Evolutionary conservation across 1,140 invertebrate genomes (phyloP), one percentile per base, ranked within the genome.

Genomic region (Gryon sp.): DNA sequence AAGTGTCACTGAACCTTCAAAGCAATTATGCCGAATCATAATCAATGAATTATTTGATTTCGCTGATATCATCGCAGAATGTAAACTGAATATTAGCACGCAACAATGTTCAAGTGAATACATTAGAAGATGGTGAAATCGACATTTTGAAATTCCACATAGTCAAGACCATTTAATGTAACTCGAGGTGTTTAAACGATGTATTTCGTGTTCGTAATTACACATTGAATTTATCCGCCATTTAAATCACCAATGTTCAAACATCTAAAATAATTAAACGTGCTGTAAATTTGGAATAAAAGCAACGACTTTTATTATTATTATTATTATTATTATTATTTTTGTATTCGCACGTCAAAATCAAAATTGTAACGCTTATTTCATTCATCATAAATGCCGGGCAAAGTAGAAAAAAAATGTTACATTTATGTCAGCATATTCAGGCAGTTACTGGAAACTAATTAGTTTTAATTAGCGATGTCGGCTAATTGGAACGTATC

Each of bases 391-490:
- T n/a, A n/a, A n/a, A n/a, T n/a, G n/a, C n/a, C n/a, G n/a, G n/a
- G n/a, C n/a, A n/a, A n/a, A n/a, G n/a, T n/a, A n/a, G n/a, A n/a
- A n/a, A n/a, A n/a, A n/a, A n/a, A n/a, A n/a, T n/a, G n/a, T n/a
- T n/a, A n/a, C n/a, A n/a, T n/a, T n/a, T n/a, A n/a, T n/a, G n/a
- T n/a, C n/a, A n/a, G n/a, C n/a, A 9, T 32, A 6, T 32, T 32
- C 15, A 24, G n/a, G 22, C 19, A 22, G 26, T 30, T 34, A 24
- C n/a, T 16, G 38, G 34, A 53, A 48, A 26, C 57, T 74, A 78
- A 78, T 78, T 78, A 78, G 53, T 24, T 26, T 45, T 74, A 74
- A 78, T 78, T 74, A 78, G 63, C 40, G n/a, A 45, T 50, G 65
- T 43, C 22, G 52, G 38, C 76, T 75, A 74, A 78, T 74, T 78